phyloP scores from a whole-genome alignment of 2,113 vertebrate species.

The Megaleporinus macrocephalus region DNA sequence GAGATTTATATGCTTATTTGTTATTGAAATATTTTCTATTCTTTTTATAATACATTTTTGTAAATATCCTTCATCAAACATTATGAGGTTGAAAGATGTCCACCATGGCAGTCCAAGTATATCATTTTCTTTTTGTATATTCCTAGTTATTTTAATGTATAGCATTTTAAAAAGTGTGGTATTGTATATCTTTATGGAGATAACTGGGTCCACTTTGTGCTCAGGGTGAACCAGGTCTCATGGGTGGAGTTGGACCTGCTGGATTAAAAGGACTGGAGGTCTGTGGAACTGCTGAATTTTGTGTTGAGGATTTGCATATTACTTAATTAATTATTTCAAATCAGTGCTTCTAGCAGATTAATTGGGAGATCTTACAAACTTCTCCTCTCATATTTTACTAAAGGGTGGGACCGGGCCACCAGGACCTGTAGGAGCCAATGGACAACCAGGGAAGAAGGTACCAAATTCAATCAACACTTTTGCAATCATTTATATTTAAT shows the following conservation, averaged over 20 bases:
- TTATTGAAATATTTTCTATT: no score
- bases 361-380: neutral
- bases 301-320: neutral
- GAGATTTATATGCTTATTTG: no score
- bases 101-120: no score
- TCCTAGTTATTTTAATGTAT: neutral
- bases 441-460: conserved; percentile 83
- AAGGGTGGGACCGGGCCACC: conserved; percentile 72
- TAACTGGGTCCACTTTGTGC: conserved; percentile 1
- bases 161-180: neutral
- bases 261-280: conserved; percentile 70
- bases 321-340: neutral
- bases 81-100: no score
- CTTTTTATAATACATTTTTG: no score
- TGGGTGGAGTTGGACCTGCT: conserved; percentile 74
- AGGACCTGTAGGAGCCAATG: conserved; percentile 74
- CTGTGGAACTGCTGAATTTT: conserved; percentile 40
- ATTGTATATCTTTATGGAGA: neutral
- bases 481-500: neutral
- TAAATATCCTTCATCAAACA: no score
- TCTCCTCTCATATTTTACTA: conserved; percentile 17
- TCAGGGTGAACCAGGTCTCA: conserved; percentile 82
- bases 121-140: no score
- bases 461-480: neutral
- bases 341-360: neutral